A percentile compares a stretch with the other conserved stretches of the same genome.
Evolutionary conservation across 2,888 invertebrate genomes (phyloP).

Genomic region (Caenorhabditis doughertyi): DNA sequence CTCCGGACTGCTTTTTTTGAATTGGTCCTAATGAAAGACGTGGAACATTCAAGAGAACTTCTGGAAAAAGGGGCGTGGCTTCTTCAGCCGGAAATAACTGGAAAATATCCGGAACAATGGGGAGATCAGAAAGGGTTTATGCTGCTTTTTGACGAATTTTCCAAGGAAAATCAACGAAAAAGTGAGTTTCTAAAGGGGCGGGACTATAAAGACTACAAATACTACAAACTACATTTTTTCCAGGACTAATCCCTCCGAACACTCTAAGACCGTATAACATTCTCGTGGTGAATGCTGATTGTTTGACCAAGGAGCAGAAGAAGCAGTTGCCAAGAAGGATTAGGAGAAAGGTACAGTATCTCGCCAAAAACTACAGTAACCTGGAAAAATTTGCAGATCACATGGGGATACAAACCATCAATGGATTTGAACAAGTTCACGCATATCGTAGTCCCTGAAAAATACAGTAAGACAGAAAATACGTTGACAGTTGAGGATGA

Average conservation of each 20-base stretch:
- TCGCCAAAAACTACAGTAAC: too few species aligned
- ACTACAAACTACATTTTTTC: neutral
- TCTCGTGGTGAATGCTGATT: constrained; percentile 5
- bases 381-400: constrained; percentile 20
- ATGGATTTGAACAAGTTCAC: constrained; percentile 36
- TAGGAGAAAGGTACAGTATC: neutral
- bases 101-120: constrained; percentile 13
- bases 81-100: constrained; percentile 17
- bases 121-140: constrained; percentile 14
- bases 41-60: constrained; percentile 6
- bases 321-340: constrained; percentile 5
- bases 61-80: constrained; percentile 7
- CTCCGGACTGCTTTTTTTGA: constrained; percentile 13
- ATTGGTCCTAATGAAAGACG: constrained; percentile 9
- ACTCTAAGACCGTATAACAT: constrained; percentile 7
- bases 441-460: constrained; percentile 21
- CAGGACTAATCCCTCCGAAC: constrained; percentile 28
- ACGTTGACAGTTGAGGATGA: neutral
- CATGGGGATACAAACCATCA: constrained; percentile 17
- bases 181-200: neutral
- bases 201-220: too few species aligned
- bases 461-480: neutral
- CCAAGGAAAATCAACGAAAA: constrained; percentile 1
- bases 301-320: neutral
- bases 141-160: constrained; percentile 10